Evolutionary conservation across 2,797 vertebrate genomes (phyloP), one percentile per base, ranked within the genome.

Genomic region (Arrhamphus sclerolepis): DNA sequence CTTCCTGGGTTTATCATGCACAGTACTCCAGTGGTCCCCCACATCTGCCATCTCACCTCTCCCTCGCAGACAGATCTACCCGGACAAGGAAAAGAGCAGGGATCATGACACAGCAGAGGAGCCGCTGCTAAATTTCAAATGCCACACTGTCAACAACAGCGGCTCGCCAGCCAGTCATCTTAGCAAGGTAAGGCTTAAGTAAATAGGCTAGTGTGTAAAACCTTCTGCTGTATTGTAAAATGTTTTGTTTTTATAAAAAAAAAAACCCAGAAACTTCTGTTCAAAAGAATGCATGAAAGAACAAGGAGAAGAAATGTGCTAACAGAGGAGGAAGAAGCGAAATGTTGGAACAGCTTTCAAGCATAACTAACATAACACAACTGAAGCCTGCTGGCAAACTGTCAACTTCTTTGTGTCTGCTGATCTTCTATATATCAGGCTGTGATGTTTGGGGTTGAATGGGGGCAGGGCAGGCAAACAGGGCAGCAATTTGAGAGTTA

Each of bases 1-100:
- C 85, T 94, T 95, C 77, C 87, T 82, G 21, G 94, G 95, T 46
- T 89, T 96, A 82, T 94, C 94, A 71, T 97, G 95, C 72, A 93
- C 91, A 21, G 95, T 91, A 5, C 88, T 93, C 56, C 93, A 95
- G 65, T 88, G 80, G 43, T 75, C 81, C 7, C 64, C 81, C 0
- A 65, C 54, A 1, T 58, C 85, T 6, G 52, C 72, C 1, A 50
- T 81, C 41, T 77, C 84, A n/a, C 14, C 74, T 10, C 66, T 43
- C 54, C 80, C 1, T 67, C 67, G 78, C 71, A 67, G 83, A 56
- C 84, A 70, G 22, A 28, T 66, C 51, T 59, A 48, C 72, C 31
- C 39, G n/a, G 85, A 89, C 75, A 85, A 62, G 72, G 84, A 80
- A 62, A 16, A 13, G 11, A 46, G 26, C 41, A 31, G 50, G 67